A percentile compares a stretch with the other conserved stretches of the same genome.
phyloP scores from a whole-genome alignment of 2,888 invertebrate species.

The Mongoloraphidia duomilia region DNA sequence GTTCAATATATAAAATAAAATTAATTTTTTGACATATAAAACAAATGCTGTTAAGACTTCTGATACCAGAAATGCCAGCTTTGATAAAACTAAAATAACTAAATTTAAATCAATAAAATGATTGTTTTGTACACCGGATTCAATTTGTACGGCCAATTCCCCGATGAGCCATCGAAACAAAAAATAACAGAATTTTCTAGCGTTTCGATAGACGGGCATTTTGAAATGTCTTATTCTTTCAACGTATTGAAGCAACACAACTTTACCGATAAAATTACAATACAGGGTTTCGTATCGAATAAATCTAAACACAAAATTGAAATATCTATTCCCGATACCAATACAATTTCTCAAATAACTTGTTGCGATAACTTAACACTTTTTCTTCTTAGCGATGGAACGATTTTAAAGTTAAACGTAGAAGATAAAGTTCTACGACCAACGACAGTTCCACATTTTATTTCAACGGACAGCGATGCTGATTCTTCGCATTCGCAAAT shows the following conservation, averaged over 20 bases:
- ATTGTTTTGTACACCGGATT: conserved; percentile 27
- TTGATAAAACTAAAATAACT: not conserved
- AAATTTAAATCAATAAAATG: conserved; percentile 25
- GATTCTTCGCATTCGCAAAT: conserved; percentile 10
- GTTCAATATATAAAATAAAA: not conserved
- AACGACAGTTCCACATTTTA: conserved; percentile 12
- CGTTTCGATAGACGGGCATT: too few relatives aligned
- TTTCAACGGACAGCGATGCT: conserved; percentile 10
- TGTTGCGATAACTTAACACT: conserved; percentile 20
- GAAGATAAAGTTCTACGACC: conserved; percentile 17
- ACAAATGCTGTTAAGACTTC: not conserved
- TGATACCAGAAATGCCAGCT: too few relatives aligned
- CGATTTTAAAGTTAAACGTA: conserved; percentile 2
- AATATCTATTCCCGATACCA: not conserved
- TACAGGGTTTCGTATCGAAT: too few relatives aligned
- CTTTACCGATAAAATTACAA: too few relatives aligned
- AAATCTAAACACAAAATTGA: too few relatives aligned
- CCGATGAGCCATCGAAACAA: conserved; percentile 4
- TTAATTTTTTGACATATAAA: not conserved
- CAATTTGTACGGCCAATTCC: conserved; percentile 27
- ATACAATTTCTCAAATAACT: conserved; percentile 11
- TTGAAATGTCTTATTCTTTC: too few relatives aligned
- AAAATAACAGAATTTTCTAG: too few relatives aligned
- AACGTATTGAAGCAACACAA: too few relatives aligned
- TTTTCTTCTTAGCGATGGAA: conserved; percentile 18